A percentile compares a stretch with the other conserved stretches of the same genome.
phyloP scores from a whole-genome alignment of 1,140 invertebrate genomes.

The Spodoptera frugiperda region DNA sequence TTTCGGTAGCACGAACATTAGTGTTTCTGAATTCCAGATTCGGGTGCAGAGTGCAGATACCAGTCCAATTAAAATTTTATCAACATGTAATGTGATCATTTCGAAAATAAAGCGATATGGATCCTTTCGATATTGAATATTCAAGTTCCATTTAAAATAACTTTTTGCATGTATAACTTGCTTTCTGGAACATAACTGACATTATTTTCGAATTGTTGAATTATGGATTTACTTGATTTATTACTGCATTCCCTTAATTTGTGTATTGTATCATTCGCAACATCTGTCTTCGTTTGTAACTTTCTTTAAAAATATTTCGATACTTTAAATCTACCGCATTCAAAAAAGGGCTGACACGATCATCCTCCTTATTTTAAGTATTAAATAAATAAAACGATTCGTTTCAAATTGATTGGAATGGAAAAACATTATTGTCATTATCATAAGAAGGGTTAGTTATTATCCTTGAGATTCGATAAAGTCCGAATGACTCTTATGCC shows the following conservation, averaged over 20 bases:
- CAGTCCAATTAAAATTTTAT: conserved; percentile 26
- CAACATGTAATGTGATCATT: neutral
- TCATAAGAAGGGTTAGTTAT: conserved; percentile 15
- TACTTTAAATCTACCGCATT: no score
- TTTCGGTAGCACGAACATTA: neutral
- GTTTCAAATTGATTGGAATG: neutral
- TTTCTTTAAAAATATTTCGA: neutral
- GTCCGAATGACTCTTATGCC: conserved; percentile 7
- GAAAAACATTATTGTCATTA: neutral
- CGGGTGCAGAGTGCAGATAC: no score
- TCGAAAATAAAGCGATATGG: conserved; percentile 2
- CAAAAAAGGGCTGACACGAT: no score
- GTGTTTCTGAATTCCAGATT: neutral
- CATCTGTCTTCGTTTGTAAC: conserved; percentile 9
- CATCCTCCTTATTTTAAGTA: no score
- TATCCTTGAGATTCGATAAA: conserved; percentile 29
- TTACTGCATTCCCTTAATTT: conserved; percentile 15
- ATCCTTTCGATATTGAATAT: conserved; percentile 44
- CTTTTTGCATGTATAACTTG: conserved; percentile 13
- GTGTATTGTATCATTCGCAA: conserved; percentile 14
- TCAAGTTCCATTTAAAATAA: conserved; percentile 46
- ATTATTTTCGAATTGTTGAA: conserved; percentile 6
- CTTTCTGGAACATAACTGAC: neutral
- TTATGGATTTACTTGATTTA: conserved; percentile 33
- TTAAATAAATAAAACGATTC: neutral